Base-by-base conservation (phyloP, 2,888 invertebrate genomes). In the Elysia crispata region DNA sequence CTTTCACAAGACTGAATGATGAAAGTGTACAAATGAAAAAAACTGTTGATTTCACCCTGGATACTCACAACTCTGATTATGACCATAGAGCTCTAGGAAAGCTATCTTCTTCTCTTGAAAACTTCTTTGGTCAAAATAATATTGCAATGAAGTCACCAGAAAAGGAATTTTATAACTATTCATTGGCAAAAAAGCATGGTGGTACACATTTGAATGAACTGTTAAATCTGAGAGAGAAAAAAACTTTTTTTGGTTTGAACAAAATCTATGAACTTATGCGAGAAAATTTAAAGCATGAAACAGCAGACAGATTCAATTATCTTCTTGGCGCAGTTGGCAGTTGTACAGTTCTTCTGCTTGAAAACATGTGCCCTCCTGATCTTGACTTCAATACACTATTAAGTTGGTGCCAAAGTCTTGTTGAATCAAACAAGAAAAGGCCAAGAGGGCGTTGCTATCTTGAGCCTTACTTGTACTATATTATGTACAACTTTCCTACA, bases 41-140 rank as follows among this genome's bases (percentile, higher is more conserved):
- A 49, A 84, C 76, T 28, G 64, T 30, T 15, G 76, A 60, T 30
- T 57, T 76, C 20, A 60, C 28, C 33, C 62, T 67, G 15, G 77
- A 57, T 25, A 33, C 50, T 13, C 18, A 41, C 11, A 72, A 25
- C 23, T 74, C 67, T 25, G 77, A 66, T 25, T 77, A 54, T 67
- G 54, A 81, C 76, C 67, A 69, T 50, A 41, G 82, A 50, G 64
- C 76, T 31, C 81, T 83, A 25, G 70, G 82, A n/a, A 73, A 79
- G 50, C 73, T 87, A 31, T 85, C 84, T 76, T 84, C 83, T 75
- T 83, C 84, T 57, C 76, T 86, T 18, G 85, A 86, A 75, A 81
- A 62, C 33, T 85, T 84, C 74, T 86, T 87, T 80, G 87, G 87
- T n/a, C 86, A 87, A 77, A 77, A 82, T 5, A 70, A 60, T 20